A percentile compares a stretch with the other conserved stretches of the same genome.
phyloP scores from a whole-genome alignment of 2,888 invertebrate genomes.

The Lutraria lutraria region DNA sequence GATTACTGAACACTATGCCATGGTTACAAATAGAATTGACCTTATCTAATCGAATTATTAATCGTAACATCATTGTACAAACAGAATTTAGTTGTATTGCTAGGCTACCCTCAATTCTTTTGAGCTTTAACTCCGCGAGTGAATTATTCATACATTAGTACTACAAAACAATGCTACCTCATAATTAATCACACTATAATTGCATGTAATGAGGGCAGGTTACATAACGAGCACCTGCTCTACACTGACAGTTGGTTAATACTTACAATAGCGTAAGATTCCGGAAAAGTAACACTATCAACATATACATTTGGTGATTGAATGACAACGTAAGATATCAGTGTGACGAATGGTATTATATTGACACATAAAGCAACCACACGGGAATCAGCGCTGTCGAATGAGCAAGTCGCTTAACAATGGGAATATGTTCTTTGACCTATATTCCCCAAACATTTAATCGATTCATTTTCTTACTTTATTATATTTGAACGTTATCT shows the following conservation, averaged over 20 bases:
- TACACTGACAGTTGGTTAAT: too few species aligned
- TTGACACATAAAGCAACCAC: too few species aligned
- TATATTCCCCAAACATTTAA: too few species aligned
- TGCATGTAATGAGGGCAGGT: not conserved
- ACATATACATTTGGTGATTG: too few species aligned
- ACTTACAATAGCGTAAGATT: not conserved
- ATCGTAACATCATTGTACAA: not conserved
- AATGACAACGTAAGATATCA: too few species aligned
- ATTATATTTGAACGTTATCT: too few species aligned
- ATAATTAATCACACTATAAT: not conserved
- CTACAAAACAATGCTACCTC: not conserved
- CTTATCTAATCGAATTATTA: not conserved
- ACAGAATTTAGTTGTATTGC: not conserved
- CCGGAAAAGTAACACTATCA: not conserved
- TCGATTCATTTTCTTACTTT: too few species aligned
- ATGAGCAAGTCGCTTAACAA: too few species aligned
- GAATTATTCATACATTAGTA: not conserved
- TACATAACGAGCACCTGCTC: too few species aligned
- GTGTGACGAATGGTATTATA: too few species aligned
- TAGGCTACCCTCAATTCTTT: not conserved
- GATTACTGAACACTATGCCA: not conserved
- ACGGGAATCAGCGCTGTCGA: too few species aligned
- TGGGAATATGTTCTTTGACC: too few species aligned
- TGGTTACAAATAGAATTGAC: conserved; percentile 18
- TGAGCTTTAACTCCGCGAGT: not conserved